Percentiles rank a stretch among this genome's conserved stretches.
These are phyloP conservation scores for Cephus nigrinus DNA, from an alignment of 2,888 invertebrate species.

Conservation along the genomic window DNA sequence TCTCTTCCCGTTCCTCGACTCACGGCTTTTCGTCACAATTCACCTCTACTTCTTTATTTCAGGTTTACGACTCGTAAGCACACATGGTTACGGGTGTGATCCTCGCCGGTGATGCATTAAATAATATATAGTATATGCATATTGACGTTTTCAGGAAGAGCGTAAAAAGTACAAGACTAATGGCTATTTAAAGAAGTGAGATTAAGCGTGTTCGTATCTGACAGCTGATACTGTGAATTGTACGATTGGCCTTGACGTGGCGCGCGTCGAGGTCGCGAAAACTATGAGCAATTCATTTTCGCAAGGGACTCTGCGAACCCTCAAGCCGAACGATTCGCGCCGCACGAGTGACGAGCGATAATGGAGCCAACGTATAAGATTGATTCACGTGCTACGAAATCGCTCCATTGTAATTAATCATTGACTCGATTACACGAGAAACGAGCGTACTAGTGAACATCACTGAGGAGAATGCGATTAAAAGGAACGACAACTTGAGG, in stretches of 20 bases:
- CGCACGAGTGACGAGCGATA: constrained; percentile 20
- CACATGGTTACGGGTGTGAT: neutral
- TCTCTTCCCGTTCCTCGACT: neutral
- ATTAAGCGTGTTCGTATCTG: neutral
- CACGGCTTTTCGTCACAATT: neutral
- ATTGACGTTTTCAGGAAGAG: neutral
- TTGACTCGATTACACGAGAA: constrained; percentile 25
- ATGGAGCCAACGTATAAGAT: constrained; percentile 27
- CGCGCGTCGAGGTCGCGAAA: neutral
- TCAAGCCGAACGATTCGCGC: neutral
- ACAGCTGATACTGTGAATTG: neutral
- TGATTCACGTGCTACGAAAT: constrained; percentile 41
- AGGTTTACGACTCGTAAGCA: neutral
- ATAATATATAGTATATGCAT: neutral
- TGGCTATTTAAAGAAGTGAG: neutral
- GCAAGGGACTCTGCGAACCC: neutral
- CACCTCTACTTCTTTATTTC: neutral
- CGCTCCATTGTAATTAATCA: constrained; percentile 35
- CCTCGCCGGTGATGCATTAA: neutral
- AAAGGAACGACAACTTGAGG: constrained; percentile 15
- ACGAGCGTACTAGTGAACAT: constrained; percentile 21
- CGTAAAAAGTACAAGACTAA: neutral
- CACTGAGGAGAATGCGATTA: constrained; percentile 21
- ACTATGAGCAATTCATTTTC: neutral
- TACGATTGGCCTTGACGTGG: neutral